phyloP scores from a whole-genome alignment of 2,113 vertebrate species.

The Mus musculus region DNA sequence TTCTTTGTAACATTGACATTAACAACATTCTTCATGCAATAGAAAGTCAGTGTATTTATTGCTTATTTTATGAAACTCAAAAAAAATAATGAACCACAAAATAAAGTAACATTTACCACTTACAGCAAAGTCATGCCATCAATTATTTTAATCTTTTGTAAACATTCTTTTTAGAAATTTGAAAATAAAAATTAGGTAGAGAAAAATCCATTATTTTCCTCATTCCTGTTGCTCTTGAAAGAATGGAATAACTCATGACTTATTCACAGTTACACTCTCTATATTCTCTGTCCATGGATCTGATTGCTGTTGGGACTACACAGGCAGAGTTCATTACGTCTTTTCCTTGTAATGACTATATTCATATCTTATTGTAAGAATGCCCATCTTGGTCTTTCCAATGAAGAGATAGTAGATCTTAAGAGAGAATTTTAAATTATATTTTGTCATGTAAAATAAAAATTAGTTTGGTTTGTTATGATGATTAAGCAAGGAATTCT shows the following conservation, averaged over 20 bases:
- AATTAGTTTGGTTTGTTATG: background rate
- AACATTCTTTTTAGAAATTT: background rate
- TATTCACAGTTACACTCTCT: background rate
- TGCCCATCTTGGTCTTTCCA: background rate
- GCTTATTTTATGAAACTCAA: background rate
- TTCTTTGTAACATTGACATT: constrained; percentile 35
- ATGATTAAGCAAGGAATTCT: background rate
- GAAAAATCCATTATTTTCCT: background rate
- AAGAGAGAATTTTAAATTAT: background rate
- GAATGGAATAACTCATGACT: background rate
- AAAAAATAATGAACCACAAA: constrained; percentile 31
- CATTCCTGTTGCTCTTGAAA: constrained; percentile 3
- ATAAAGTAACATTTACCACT: background rate
- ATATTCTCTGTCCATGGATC: background rate
- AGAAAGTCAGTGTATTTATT: background rate
- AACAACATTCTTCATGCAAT: background rate
- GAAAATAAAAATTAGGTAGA: background rate
- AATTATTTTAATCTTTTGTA: background rate
- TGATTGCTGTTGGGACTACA: background rate
- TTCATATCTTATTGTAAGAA: background rate
- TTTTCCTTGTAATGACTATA: background rate
- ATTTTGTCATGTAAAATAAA: background rate
- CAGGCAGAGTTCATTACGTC: background rate
- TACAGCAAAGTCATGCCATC: background rate
- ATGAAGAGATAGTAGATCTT: background rate